Percentiles rank a stretch among this genome's conserved stretches.
Conservation (phyloP, 2,888 invertebrate species). For the Orthonychiurus folsomi region DNA sequence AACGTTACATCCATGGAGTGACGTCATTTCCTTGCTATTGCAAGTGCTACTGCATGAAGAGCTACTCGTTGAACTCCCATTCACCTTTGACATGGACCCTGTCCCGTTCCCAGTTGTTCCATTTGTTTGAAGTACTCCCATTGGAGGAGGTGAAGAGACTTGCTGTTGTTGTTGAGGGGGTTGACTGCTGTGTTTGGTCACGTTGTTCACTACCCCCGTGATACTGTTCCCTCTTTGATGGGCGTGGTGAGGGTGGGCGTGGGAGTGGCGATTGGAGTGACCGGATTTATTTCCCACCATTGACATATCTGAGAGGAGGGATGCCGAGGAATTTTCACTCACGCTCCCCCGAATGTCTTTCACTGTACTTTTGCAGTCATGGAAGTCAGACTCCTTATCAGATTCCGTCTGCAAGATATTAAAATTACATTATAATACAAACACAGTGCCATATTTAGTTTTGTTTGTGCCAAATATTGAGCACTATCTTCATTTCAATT, state of each 20-base stretch:
- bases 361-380: constrained; percentile 30
- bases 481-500: not conserved
- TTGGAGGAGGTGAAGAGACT: constrained; percentile 6
- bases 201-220: constrained; percentile 21
- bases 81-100: not conserved
- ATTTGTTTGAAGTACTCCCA: not conserved
- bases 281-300: constrained; percentile 28
- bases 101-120: not conserved
- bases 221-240: constrained; percentile 29
- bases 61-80: not conserved
- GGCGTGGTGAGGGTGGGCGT: constrained; percentile 24
- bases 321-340: constrained; percentile 40
- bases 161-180: constrained; percentile 23
- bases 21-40: constrained; percentile 14
- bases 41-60: constrained; percentile 10
- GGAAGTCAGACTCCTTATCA: constrained; percentile 53
- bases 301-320: constrained; percentile 36
- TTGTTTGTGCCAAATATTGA: not conserved
- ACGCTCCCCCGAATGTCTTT: constrained; percentile 41
- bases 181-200: constrained; percentile 22
- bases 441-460: no score
- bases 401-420: constrained; percentile 50
- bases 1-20: not conserved
- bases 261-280: constrained; percentile 19
- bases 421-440: constrained; percentile 7